A percentile compares a stretch with the other conserved stretches of the same genome.
phyloP scores from a whole-genome alignment of 2,888 invertebrate species.

The Lithodes maja region DNA sequence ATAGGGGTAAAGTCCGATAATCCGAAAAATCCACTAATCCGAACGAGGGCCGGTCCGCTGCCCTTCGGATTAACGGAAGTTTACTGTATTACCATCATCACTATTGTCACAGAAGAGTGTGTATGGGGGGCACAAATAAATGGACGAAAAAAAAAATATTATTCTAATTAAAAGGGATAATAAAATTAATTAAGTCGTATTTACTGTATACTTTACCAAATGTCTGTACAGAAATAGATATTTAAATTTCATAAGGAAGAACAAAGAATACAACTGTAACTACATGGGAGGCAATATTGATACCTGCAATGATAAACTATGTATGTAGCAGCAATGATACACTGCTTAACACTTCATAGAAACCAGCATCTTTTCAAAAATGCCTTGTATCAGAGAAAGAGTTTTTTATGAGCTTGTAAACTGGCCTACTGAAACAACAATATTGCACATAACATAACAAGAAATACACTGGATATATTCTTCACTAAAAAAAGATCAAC shows the following conservation, averaged over 20 bases:
- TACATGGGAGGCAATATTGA: constrained; percentile 11
- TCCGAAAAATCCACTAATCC: too few relatives aligned
- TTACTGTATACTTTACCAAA: constrained; percentile 51
- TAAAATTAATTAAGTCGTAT: background rate
- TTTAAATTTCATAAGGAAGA: constrained; percentile 45
- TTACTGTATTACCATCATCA: too few relatives aligned
- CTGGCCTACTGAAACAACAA: constrained; percentile 8
- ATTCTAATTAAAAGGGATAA: background rate
- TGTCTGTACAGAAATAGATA: constrained; percentile 55
- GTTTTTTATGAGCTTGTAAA: background rate
- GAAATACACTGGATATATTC: constrained; percentile 4
- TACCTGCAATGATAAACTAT: constrained; percentile 25
- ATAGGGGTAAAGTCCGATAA: too few relatives aligned
- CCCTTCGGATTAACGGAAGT: too few relatives aligned
- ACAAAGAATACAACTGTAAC: constrained; percentile 27
- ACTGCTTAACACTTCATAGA: constrained; percentile 28
- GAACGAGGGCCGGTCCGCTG: too few relatives aligned
- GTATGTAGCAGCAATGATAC: constrained; percentile 20
- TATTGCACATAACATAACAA: constrained; percentile 6
- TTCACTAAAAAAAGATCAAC: background rate
- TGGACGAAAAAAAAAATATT: background rate
- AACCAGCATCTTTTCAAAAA: background rate
- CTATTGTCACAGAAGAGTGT: too few relatives aligned
- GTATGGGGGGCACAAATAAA: too few relatives aligned
- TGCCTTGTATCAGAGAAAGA: background rate